Evolutionary conservation across 2,113 vertebrate genomes (phyloP).

Genomic region (Hirundichthys speculiger): DNA sequence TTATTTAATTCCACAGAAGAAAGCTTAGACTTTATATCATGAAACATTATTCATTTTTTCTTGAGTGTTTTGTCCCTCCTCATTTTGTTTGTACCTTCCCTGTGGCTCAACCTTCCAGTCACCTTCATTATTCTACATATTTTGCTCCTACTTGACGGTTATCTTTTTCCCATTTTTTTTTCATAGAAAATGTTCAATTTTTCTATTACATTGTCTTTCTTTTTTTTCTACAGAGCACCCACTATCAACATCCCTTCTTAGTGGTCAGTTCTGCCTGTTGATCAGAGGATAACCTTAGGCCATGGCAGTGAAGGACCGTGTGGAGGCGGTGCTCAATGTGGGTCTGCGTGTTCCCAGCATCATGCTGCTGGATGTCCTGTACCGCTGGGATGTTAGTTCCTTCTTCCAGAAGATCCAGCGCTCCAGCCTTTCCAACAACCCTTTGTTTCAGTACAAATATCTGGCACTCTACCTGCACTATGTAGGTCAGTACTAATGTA

Average conservation of each 20-base stretch:
- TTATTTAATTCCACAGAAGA: too few species aligned
- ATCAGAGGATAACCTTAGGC: constrained; percentile 72
- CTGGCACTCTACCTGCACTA: constrained; percentile 99
- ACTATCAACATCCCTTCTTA: constrained; percentile 35
- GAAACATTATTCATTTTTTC: too few species aligned
- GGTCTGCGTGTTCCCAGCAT: constrained; percentile 97
- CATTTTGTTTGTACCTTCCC: background rate
- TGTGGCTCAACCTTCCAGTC: constrained; percentile 16
- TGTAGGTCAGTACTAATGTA: constrained; percentile 86
- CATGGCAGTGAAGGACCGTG: constrained; percentile 93
- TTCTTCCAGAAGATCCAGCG: constrained; percentile 99
- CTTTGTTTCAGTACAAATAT: constrained; percentile 98
- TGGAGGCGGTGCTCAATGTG: constrained; percentile 97
- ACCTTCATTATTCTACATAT: constrained; percentile 1
- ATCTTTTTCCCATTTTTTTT: constrained; percentile 1
- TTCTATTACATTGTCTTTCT: background rate
- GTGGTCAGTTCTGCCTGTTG: constrained; percentile 64
- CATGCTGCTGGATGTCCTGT: constrained; percentile 97
- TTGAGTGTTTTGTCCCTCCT: too few species aligned
- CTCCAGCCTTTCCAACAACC: constrained; percentile 95
- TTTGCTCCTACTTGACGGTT: background rate
- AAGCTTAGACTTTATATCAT: too few species aligned
- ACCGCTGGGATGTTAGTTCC: constrained; percentile 98
- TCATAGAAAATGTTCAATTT: background rate
- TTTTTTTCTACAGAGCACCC: constrained; percentile 34